Evolutionary conservation across 2,888 invertebrate species (phyloP).

Genomic region (Diarsia brunnea): DNA sequence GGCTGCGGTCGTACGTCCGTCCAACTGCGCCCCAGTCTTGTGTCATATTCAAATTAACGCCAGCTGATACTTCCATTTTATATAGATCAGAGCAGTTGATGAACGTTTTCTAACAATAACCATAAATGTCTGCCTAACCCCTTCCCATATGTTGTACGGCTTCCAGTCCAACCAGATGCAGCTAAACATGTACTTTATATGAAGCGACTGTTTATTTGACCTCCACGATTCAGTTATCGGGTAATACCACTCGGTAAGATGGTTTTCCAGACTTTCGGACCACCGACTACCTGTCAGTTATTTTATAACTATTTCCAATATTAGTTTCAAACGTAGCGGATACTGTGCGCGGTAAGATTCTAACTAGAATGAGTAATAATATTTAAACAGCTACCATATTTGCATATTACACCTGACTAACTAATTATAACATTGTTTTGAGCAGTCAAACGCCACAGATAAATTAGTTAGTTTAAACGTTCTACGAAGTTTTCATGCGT

Average conservation of each 20-base stretch:
- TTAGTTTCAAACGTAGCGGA: not conserved
- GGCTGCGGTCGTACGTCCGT: slow-evolving; percentile 82
- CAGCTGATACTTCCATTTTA: slow-evolving; percentile 40
- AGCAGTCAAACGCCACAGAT: slow-evolving; percentile 29
- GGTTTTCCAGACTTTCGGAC: not conserved
- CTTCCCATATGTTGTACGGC: not conserved
- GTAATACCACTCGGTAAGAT: not conserved
- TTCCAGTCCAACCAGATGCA: not conserved
- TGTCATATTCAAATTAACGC: slow-evolving; percentile 64
- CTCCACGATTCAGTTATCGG: not conserved
- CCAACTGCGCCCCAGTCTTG: slow-evolving; percentile 68
- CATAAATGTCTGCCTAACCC: not conserved
- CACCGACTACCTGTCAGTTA: not conserved
- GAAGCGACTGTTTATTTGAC: not conserved
- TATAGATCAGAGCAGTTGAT: not conserved
- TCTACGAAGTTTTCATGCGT: slow-evolving; percentile 25
- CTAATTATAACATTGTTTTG: slow-evolving; percentile 36
- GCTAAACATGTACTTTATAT: not conserved
- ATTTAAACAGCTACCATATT: slow-evolving; percentile 18
- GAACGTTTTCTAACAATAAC: slow-evolving; percentile 7
- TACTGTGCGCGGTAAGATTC: not conserved
- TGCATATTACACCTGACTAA: slow-evolving; percentile 39
- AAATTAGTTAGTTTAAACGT: slow-evolving; percentile 31
- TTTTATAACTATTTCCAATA: slow-evolving; percentile 6
- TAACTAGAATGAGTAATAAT: slow-evolving; percentile 6